Evolutionary conservation across 2,113 vertebrate species (phyloP).

Genomic region (Sylvietta virens): DNA sequence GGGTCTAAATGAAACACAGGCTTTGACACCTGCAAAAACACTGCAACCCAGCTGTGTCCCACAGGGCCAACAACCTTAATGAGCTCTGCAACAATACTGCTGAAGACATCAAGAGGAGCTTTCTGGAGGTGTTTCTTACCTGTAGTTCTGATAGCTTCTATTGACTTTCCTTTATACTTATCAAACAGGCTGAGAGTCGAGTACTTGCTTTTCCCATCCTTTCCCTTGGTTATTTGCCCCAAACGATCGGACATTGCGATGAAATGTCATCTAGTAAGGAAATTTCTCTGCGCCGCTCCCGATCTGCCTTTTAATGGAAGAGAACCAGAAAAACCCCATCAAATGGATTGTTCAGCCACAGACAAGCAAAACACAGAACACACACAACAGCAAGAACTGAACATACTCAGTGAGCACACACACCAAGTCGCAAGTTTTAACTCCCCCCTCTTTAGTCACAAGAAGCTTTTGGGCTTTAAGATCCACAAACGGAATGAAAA

Average conservation of each 20-base stretch:
- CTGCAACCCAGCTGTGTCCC: neutral
- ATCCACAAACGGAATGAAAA: neutral
- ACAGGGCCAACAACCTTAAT: neutral
- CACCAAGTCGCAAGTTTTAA: neutral
- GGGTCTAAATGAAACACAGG: neutral
- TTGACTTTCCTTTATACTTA: constrained; percentile 99
- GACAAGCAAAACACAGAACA: neutral
- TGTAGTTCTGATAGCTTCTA: constrained; percentile 96
- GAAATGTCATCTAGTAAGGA: constrained; percentile 99
- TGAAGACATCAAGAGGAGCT: neutral
- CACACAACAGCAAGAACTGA: neutral
- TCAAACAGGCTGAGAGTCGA: constrained; percentile 99
- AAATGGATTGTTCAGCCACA: neutral
- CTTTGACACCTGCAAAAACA: neutral
- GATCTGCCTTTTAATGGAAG: constrained; percentile 78
- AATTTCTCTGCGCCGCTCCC: constrained; percentile 94
- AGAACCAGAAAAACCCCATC: neutral
- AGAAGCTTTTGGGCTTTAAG: neutral
- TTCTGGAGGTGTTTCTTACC: constrained; percentile 70
- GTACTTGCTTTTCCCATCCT: constrained; percentile 99
- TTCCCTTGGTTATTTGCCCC: constrained; percentile 99
- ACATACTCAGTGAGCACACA: neutral
- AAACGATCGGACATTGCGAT: constrained; percentile 99
- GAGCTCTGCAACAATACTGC: neutral
- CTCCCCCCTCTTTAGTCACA: neutral